Conservation (phyloP, 2,888 invertebrate species). For the Kryphioiulus occultus region DNA sequence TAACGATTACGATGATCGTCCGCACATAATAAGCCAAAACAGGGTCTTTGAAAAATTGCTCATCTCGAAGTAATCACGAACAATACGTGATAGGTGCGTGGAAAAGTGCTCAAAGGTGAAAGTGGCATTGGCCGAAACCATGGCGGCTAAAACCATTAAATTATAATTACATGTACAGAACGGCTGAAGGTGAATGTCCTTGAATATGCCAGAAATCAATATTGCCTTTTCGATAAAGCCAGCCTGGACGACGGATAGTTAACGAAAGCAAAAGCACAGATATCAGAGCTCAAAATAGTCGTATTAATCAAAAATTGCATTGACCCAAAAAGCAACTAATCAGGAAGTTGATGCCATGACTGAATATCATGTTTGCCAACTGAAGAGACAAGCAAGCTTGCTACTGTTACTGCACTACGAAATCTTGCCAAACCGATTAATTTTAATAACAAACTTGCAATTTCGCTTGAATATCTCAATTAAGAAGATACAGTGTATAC, state of each 20-base stretch:
- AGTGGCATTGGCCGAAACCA: slow-evolving; percentile 27
- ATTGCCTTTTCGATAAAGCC: background rate
- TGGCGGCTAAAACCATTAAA: background rate
- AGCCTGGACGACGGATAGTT: background rate
- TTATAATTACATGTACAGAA: background rate
- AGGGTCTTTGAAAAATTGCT: background rate
- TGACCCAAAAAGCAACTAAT: background rate
- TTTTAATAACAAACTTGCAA: background rate
- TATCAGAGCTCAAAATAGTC: background rate
- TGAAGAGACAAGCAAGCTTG: background rate
- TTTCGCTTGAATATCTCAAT: background rate
- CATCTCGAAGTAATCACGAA: background rate
- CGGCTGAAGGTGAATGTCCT: background rate
- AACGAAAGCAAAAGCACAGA: background rate
- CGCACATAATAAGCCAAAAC: background rate
- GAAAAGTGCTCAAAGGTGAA: slow-evolving; percentile 14
- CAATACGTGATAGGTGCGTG: background rate
- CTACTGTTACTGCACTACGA: background rate
- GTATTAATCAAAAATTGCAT: background rate
- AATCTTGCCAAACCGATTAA: background rate
- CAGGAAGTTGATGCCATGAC: background rate
- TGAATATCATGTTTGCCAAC: background rate
- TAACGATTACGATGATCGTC: background rate
- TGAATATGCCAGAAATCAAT: background rate
- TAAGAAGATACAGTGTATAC: no score